Base-by-base conservation (phyloP, 2,888 invertebrate genomes). In the Scelioninae gen. 2 region DNA sequence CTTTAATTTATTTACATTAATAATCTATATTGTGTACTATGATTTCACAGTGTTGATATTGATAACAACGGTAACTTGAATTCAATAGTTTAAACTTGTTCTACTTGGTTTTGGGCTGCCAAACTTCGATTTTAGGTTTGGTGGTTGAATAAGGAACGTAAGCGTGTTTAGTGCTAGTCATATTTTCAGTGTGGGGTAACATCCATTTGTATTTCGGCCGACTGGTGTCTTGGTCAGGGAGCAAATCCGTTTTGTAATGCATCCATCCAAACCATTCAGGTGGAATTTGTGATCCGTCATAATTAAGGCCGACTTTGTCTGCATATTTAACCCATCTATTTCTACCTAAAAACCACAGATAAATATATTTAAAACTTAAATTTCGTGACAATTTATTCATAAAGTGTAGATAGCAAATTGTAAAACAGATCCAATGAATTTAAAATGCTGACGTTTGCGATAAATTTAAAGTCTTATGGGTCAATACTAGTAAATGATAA, bases 261-360 rank as follows among this genome's bases (percentile, higher is more conserved):
- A 99, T 88, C 98, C 98, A 99, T 11, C 97, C 95, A 82, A 87
- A 98, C 99, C 99, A 99, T 85, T 98, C 98, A 19, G 98, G 91
- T 0, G 98, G 93, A 6, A 99, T 92, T 90, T 97, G 94, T 71
- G 94, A 91, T 0, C 89, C 94, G 87, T 95, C 94, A 87, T 92
- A 92, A 80, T 96, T 91, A 84, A 94, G 87, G 85, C 93, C 89
- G 65, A 92, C 91, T 71, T 91, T 90, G 0, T 93, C 92, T 0
- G 92, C 88, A 84, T 94, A 99, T 81, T 94, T 93, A 9, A 99
- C 92, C 98, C 99, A 99, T 70, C 99, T 91, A 88, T 96, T 98
- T 74, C 96, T 89, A 48, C 96, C 91, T 91, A 76, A 3, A 81
- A 79, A 73, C 61, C 25, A 63, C 19, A 48, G 1, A 48, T 48